A percentile compares a stretch with the other conserved stretches of the same genome.
Evolutionary conservation across 1,140 invertebrate species (phyloP).

Genomic region (Papilio dardanus): DNA sequence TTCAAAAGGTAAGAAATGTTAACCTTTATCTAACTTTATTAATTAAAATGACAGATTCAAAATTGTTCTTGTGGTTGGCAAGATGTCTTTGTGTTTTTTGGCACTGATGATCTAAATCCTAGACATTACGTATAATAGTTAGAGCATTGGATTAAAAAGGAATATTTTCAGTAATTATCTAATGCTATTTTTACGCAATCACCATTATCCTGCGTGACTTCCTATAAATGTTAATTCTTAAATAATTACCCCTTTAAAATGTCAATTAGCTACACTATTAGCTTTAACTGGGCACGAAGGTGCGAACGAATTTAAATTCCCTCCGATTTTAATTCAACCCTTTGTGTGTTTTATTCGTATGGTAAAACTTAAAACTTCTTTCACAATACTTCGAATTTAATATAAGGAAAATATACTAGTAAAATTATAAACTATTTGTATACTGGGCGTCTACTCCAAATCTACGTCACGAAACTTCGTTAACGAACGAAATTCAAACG

Average conservation of each 20-base stretch:
- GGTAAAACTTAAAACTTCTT: neutral
- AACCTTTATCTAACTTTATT: too few species aligned
- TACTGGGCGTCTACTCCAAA: too few species aligned
- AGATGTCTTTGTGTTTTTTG: too few species aligned
- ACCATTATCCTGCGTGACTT: neutral
- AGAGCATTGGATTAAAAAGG: too few species aligned
- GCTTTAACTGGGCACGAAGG: neutral
- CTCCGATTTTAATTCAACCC: neutral
- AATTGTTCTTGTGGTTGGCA: too few species aligned
- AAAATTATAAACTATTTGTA: too few species aligned
- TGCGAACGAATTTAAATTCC: neutral
- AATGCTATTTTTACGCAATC: neutral
- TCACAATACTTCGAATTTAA: neutral
- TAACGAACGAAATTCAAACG: too few species aligned
- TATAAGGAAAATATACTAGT: too few species aligned
- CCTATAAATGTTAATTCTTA: neutral
- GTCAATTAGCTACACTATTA: neutral
- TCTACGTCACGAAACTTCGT: too few species aligned
- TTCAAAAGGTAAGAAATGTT: neutral
- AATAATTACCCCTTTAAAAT: conserved; percentile 1
- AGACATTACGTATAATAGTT: too few species aligned
- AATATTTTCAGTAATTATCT: neutral
- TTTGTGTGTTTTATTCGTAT: neutral
- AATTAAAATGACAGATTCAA: too few species aligned
- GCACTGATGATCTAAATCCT: too few species aligned